Evolutionary conservation across 1,140 invertebrate species (phyloP), one percentile per base, ranked within the genome.

Genomic region (Aphidius gifuensis): DNA sequence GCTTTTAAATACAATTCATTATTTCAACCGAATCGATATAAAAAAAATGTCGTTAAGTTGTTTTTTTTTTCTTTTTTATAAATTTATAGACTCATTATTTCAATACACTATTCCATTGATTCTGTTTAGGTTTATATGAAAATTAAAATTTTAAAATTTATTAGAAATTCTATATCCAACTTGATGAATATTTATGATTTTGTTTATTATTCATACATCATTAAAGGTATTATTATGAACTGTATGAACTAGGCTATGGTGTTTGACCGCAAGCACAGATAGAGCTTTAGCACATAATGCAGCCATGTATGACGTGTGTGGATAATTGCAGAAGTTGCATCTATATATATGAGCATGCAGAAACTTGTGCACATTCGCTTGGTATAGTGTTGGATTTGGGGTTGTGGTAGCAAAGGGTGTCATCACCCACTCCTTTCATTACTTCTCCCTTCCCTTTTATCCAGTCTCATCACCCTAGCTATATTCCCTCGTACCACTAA

Each of bases 311-410:
- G 74, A 78, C 73, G 74, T 76, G 74, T 74, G 72, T 68, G 72
- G 73, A 76, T 79, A 78, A 78, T 78, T 77, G 75, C 76, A 73
- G 68, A 70, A 77, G 75, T 75, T 75, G 70, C 73, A 75, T 72
- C 71, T 69, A 71, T 71, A 69, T 64, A 60, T 56, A 62, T 39
- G 51, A 48, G 62, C 62, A 70, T 64, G 69, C 66, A 63, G 69
- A 57, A 54, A 58, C 61, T 61, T 58, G 48, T 60, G 55, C n/a
- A 58, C 42, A 47, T 48, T 43, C 46, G 47, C n/a, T 49, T 23
- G 64, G 65, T 16, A 16, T 16, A 16, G 16, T 66, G 50, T 63
- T 58, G 49, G 44, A 32, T 53, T 44, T 72, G 74, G 73, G 70
- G 74, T 74, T 75, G 76, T 71, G 75, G 76, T 77, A 62, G 74